phyloP scores from a whole-genome alignment of 1,140 invertebrate genomes.

The Leptoteleia sp. region DNA sequence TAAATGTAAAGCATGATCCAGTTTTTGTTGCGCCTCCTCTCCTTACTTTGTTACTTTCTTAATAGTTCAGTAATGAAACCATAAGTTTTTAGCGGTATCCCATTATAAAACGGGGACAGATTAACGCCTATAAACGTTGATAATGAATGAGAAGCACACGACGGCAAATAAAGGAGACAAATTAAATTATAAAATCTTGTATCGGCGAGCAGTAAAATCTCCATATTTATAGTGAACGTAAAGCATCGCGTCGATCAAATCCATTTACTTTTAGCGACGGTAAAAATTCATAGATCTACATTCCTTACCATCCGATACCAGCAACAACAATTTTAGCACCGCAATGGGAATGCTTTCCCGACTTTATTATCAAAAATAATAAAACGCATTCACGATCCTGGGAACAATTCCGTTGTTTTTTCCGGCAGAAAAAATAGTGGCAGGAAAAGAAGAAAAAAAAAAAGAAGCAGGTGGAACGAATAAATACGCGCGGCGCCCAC shows the following conservation, averaged over 20 bases:
- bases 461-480: not conserved
- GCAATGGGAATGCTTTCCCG: constrained; percentile 14
- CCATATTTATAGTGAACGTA: constrained; percentile 49
- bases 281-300: constrained; percentile 52
- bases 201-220: constrained; percentile 34
- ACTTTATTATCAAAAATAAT: constrained; percentile 50
- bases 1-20: constrained; percentile 6
- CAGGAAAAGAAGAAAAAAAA: constrained; percentile 2
- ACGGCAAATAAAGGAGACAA: constrained; percentile 31
- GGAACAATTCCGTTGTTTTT: constrained; percentile 23
- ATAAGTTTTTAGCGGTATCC: too few relatives aligned
- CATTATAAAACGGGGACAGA: too few relatives aligned
- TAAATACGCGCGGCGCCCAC: not conserved
- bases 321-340: constrained; percentile 41
- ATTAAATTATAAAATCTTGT: constrained; percentile 53
- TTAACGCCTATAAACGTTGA: constrained; percentile 20
- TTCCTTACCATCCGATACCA: constrained; percentile 33
- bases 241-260: constrained; percentile 34
- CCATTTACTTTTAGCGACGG: constrained; percentile 42
- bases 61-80: constrained; percentile 25
- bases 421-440: constrained; percentile 19
- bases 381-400: constrained; percentile 47
- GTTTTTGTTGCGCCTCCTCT: constrained; percentile 1
- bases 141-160: constrained; percentile 30
- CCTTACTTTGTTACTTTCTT: constrained; percentile 10